phyloP scores from a whole-genome alignment of 2,888 invertebrate species.

The Coelopa pilipes region DNA sequence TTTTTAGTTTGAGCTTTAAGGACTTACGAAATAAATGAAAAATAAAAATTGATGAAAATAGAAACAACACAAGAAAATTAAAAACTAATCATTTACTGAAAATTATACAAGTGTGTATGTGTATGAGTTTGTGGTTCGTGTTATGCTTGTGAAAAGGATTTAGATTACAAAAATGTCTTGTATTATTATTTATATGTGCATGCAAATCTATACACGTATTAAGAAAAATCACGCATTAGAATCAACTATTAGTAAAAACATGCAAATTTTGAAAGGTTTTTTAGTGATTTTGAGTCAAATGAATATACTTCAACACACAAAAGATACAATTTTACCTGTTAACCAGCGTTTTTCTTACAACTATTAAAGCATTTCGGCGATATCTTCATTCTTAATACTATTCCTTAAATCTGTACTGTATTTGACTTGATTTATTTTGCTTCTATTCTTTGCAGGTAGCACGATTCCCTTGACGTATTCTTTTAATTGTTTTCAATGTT shows the following conservation, averaged over 20 bases:
- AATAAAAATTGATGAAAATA: background rate
- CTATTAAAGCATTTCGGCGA: too few relatives aligned
- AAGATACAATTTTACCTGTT: background rate
- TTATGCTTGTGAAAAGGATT: too few relatives aligned
- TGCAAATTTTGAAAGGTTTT: constrained; percentile 1
- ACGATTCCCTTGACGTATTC: too few relatives aligned
- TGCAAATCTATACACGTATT: too few relatives aligned
- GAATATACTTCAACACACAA: background rate
- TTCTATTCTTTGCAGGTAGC: too few relatives aligned
- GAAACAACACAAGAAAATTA: background rate
- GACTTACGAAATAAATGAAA: background rate
- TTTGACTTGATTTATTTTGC: too few relatives aligned
- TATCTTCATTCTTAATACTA: too few relatives aligned
- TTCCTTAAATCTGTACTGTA: too few relatives aligned
- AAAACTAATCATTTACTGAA: background rate
- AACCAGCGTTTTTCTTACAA: too few relatives aligned
- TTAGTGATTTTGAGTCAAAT: constrained; percentile 1
- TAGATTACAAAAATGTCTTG: background rate
- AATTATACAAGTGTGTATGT: background rate
- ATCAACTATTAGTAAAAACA: background rate
- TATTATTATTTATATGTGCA: background rate
- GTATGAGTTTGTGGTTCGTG: background rate
- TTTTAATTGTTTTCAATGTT: too few relatives aligned
- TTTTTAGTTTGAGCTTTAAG: background rate
- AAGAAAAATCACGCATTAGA: too few relatives aligned